Conservation (phyloP, 2,888 invertebrate species). For the Oasisia sp. region DNA sequence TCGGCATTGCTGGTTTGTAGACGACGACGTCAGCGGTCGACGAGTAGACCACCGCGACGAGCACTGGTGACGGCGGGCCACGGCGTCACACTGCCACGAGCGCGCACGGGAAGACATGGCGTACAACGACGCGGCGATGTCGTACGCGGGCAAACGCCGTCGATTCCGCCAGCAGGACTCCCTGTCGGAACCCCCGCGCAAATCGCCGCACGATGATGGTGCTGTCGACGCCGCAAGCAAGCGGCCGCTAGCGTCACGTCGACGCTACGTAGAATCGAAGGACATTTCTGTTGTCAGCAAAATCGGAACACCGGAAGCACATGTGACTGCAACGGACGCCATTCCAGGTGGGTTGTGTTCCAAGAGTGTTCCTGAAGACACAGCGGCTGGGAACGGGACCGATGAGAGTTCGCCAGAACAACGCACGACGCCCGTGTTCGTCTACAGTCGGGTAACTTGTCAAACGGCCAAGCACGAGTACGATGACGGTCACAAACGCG, state of each 20-base stretch:
- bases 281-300: neutral
- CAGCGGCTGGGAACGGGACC: neutral
- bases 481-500: neutral
- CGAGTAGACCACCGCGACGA: neutral
- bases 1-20: neutral
- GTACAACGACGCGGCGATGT: neutral
- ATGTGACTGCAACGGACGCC: neutral
- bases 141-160: neutral
- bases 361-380: neutral
- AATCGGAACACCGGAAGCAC: neutral
- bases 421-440: neutral
- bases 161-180: neutral
- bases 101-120: neutral
- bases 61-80: neutral
- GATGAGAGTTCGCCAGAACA: neutral
- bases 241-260: neutral
- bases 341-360: neutral
- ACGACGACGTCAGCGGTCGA: neutral
- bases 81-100: neutral
- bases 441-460: neutral
- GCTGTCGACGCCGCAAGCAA: neutral
- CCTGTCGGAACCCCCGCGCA: conserved; percentile 2
- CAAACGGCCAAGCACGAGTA: neutral
- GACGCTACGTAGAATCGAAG: neutral
- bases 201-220: neutral